Evolutionary conservation across 2,113 vertebrate genomes (phyloP).

Genomic region (Macaca mulatta): DNA sequence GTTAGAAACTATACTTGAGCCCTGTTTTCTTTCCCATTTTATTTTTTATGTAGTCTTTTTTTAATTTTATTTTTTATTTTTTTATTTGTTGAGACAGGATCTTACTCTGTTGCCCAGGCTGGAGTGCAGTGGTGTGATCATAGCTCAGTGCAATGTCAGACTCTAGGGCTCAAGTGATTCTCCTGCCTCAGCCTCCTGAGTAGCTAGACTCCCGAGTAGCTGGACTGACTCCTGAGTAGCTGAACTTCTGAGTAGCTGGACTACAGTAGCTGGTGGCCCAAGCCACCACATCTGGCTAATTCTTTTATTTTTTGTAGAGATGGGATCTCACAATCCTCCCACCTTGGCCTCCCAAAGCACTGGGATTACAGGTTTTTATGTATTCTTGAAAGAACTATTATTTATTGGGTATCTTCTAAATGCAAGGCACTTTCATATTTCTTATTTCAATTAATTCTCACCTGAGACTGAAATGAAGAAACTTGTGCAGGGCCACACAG

Average conservation of each 20-base stretch:
- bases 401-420: not conserved
- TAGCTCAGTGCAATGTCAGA: not conserved
- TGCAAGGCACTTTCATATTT: not conserved
- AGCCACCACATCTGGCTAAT: not conserved
- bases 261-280: not conserved
- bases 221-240: not conserved
- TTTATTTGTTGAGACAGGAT: not conserved
- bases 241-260: not conserved
- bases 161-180: not conserved
- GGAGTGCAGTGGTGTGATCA: not conserved
- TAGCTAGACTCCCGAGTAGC: not conserved
- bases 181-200: not conserved
- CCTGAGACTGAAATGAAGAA: conserved; percentile 20
- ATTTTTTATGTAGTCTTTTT: not conserved
- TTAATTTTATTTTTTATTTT: too few relatives aligned
- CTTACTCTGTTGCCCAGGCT: not conserved
- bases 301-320: not conserved
- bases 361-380: not conserved
- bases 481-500: not conserved
- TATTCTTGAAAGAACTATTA: not conserved
- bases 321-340: not conserved
- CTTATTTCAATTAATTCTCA: conserved; percentile 26
- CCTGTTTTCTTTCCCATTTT: not conserved
- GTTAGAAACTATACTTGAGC: not conserved
- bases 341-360: not conserved